Evolutionary conservation across 2,888 invertebrate genomes (phyloP), one percentile per base, ranked within the genome.

Genomic region (Artemia sinica): DNA sequence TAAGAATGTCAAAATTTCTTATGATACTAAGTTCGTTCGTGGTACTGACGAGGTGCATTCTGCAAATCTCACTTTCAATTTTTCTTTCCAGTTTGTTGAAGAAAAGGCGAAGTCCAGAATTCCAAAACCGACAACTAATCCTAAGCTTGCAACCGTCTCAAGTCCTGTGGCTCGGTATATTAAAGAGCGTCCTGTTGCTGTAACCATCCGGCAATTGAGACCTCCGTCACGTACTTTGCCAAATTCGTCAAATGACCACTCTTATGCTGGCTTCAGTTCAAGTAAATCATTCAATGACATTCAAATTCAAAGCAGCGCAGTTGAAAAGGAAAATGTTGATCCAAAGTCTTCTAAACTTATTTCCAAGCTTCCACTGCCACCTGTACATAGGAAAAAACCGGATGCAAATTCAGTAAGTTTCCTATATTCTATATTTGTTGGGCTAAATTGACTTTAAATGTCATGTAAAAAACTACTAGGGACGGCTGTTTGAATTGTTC

Each of bases 361-460:
- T 14, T 58, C 58, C 58, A 14, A n/a, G 8, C 10, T 14, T 18
- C 14, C 58, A n/a, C 58, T 58, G 18, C 58, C 58, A 18, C 58
- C 58, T 18, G 58, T 58, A n/a, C 58, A 58, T 58, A 58, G 58
- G 58, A 58, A n/a, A 58, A 58, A 58, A 9, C 58, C 58, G 18
- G 58, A 58, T 10, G 58, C n/a, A 1, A 10, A 8, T 14, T 14
- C n/a, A 8, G 58, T 58, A 58, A 18, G 58, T 8, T 58, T 58
- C n/a, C 8, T 58, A 4, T 28, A 28, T 28, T 28, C 1, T 28
- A 28, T 28, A 28, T 28, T 28, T 28, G 28, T 28, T 28, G 28
- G 28, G 28, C 28, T 28, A 28, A 2, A 28, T 28, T 28, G 28
- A 28, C 1, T 4, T 28, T 28, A 28, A 28, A 28, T 28, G 28